Evolutionary conservation across 2,113 vertebrate species (phyloP).

Genomic region (Tympanuchus pallidicinctus): DNA sequence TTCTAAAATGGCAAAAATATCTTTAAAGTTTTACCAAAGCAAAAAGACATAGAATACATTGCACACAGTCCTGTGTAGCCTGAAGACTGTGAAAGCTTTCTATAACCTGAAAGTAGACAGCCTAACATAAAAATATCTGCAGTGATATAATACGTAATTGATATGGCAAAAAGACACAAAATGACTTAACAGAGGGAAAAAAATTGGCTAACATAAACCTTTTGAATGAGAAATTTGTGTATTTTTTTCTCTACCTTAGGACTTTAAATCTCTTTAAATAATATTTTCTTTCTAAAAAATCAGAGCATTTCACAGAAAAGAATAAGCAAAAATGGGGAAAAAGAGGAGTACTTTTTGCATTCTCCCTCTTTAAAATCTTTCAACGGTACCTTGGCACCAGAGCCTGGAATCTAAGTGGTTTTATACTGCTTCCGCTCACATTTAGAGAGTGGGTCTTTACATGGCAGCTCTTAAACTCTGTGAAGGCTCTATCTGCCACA

Average conservation of each 20-base stretch:
- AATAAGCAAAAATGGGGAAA: neutral
- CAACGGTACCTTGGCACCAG: slow-evolving; percentile 1
- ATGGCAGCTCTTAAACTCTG: slow-evolving; percentile 25
- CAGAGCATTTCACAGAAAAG: neutral
- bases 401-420: neutral
- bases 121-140: slow-evolving; percentile 6
- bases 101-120: neutral
- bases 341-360: neutral
- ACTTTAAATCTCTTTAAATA: slow-evolving; percentile 13
- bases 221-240: neutral
- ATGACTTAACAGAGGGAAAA: neutral
- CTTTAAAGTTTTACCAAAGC: neutral
- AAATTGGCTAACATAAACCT: neutral
- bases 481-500: neutral
- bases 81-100: slow-evolving; percentile 6
- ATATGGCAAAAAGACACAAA: slow-evolving; percentile 26
- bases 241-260: neutral
- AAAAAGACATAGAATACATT: neutral
- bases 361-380: neutral
- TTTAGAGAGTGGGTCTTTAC: neutral
- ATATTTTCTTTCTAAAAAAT: neutral
- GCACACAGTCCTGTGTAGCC: neutral
- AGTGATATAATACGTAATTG: neutral
- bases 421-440: slow-evolving; percentile 37
- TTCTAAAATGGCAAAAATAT: neutral